These are phyloP conservation scores for Tupaia tana DNA, from an alignment of 2,113 vertebrate genomes.

Conservation along the genomic window DNA sequence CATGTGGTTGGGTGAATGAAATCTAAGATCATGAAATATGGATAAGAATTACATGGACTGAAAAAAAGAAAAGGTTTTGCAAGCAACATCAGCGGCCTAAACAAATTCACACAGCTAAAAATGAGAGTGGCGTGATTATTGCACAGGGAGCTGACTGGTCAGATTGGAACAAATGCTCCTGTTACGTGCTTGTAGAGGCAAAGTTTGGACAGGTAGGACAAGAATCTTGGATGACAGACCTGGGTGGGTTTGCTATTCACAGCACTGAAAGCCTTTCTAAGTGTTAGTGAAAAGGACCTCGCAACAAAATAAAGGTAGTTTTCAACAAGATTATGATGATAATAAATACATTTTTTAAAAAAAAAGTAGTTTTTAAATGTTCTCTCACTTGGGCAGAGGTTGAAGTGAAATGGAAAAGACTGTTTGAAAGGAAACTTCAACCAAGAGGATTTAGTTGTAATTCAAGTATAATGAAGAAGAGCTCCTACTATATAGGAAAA, in stretches of 20 bases:
- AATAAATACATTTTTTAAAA: too few species aligned
- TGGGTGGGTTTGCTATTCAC: background rate
- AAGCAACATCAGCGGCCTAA: background rate
- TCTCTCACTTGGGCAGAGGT: background rate
- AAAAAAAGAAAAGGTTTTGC: background rate
- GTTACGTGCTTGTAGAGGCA: background rate
- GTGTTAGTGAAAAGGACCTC: background rate
- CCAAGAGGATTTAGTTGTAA: background rate
- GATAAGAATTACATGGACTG: background rate
- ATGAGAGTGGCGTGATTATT: background rate
- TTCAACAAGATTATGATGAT: background rate
- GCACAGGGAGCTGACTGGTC: background rate
- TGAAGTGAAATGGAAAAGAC: slow-evolving; percentile 14
- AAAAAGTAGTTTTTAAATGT: background rate
- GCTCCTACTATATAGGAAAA: background rate
- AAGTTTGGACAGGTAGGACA: background rate
- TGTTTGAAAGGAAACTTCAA: background rate
- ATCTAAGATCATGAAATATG: background rate
- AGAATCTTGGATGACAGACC: background rate
- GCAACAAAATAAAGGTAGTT: background rate
- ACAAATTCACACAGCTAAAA: background rate
- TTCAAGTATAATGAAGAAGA: slow-evolving; percentile 47
- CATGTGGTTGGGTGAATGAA: background rate
- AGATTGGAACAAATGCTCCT: background rate
- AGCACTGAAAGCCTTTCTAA: background rate